A percentile compares a stretch with the other conserved stretches of the same genome.
phyloP scores from a whole-genome alignment of 2,888 invertebrate genomes.

The Drosophila peninsularis region DNA sequence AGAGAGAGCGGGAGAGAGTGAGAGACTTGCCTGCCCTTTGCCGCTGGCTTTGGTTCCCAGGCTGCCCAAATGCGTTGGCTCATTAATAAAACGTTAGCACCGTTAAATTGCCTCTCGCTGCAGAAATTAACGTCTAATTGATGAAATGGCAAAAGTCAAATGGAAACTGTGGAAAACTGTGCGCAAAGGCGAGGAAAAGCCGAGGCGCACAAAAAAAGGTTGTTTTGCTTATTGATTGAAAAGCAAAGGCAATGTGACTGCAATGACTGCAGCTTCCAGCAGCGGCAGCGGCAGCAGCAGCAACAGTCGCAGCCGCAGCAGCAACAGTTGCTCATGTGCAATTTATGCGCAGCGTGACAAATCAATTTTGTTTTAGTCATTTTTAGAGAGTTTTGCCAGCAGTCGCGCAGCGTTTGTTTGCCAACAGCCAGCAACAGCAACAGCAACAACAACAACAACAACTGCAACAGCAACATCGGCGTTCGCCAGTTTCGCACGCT shows the following conservation, averaged over 20 bases:
- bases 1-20: no score
- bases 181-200: constrained; percentile 13
- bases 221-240: constrained; percentile 75
- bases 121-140: constrained; percentile 79
- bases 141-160: constrained; percentile 61
- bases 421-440: constrained; percentile 37
- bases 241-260: constrained; percentile 52
- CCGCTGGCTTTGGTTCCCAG: constrained; percentile 52
- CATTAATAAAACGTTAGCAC: constrained; percentile 76
- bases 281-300: neutral
- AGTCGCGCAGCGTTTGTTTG: constrained; percentile 33
- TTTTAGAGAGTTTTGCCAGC: constrained; percentile 59
- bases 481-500: constrained; percentile 66
- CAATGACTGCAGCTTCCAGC: constrained; percentile 51
- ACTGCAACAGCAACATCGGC: constrained; percentile 6
- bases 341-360: constrained; percentile 83
- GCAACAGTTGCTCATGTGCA: constrained; percentile 73
- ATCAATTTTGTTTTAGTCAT: constrained; percentile 71
- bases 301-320: constrained; percentile 23
- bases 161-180: constrained; percentile 21
- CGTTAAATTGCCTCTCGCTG: constrained; percentile 58
- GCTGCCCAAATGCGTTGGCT: constrained; percentile 64
- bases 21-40: neutral
- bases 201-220: constrained; percentile 39
- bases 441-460: constrained; percentile 8